Conservation (phyloP, 2,888 invertebrate species). For the Drosophila fungiperda region DNA sequence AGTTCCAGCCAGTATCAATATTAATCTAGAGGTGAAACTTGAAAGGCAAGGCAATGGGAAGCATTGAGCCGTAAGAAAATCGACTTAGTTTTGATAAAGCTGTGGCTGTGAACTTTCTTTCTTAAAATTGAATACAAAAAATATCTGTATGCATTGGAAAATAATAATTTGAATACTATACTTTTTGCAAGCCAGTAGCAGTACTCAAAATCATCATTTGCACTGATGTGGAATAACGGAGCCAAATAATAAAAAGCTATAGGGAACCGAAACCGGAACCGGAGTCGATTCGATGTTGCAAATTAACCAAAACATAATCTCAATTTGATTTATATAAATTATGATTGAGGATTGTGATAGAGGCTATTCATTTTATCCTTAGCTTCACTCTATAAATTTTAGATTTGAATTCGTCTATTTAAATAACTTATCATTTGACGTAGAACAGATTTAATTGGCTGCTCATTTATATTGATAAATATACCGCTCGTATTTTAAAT, state of each 20-base stretch:
- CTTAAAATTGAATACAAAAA: not conserved
- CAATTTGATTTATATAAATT: not conserved
- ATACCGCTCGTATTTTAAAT: constrained; percentile 33
- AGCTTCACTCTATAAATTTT: not conserved
- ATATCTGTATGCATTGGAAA: not conserved
- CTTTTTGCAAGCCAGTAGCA: not conserved
- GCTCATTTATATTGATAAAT: constrained; percentile 24
- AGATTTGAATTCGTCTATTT: not conserved
- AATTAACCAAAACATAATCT: not conserved
- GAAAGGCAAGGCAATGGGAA: not conserved
- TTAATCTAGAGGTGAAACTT: not conserved
- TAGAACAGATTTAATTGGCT: constrained; percentile 10
- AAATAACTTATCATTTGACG: constrained; percentile 27
- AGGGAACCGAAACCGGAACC: not conserved
- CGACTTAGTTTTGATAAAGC: not conserved
- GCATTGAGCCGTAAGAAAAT: not conserved
- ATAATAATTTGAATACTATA: not conserved
- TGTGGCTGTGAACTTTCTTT: not conserved
- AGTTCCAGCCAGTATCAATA: not conserved
- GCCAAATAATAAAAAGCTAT: not conserved
- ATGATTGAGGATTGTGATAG: not conserved
- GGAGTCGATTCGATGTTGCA: not conserved
- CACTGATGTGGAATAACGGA: not conserved
- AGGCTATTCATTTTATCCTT: not conserved
- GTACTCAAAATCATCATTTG: not conserved